Conservation (phyloP, 2,113 vertebrate genomes). For the Xyliphius kryptos region DNA sequence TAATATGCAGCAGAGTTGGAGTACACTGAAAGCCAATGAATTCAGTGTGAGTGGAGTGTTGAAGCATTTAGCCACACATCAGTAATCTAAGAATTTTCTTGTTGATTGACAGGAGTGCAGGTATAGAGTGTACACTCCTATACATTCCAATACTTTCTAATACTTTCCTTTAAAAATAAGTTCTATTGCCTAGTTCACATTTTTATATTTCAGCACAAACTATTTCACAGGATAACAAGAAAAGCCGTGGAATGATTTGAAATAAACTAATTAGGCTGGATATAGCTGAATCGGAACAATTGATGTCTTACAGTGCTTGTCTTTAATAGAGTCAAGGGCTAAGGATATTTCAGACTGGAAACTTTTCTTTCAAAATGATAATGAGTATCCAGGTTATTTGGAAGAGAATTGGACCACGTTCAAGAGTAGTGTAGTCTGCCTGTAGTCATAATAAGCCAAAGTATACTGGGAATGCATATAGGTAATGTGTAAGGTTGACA, state of each 20-base stretch:
- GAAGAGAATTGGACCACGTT: constrained; percentile 36
- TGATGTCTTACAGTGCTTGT: too few species aligned
- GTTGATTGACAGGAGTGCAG: too few species aligned
- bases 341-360: neutral
- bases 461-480: constrained; percentile 23
- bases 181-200: too few species aligned
- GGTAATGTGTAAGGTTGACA: constrained; percentile 30
- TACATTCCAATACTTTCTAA: too few species aligned
- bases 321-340: neutral
- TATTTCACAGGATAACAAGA: too few species aligned
- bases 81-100: too few species aligned
- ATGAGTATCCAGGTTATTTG: constrained; percentile 32
- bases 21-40: constrained; percentile 30
- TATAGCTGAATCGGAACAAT: too few species aligned
- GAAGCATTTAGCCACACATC: constrained; percentile 46
- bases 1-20: constrained; percentile 33
- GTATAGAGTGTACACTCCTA: constrained; percentile 45
- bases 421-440: constrained; percentile 40
- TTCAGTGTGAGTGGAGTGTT: constrained; percentile 28
- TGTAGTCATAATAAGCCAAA: constrained; percentile 40
- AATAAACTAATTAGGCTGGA: too few species aligned
- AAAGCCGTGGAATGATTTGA: too few species aligned
- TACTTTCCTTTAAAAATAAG: too few species aligned
- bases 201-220: too few species aligned
- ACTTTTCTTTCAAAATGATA: too few species aligned